phyloP scores from a whole-genome alignment of 2,797 vertebrate species.

The Amniataba percoides region DNA sequence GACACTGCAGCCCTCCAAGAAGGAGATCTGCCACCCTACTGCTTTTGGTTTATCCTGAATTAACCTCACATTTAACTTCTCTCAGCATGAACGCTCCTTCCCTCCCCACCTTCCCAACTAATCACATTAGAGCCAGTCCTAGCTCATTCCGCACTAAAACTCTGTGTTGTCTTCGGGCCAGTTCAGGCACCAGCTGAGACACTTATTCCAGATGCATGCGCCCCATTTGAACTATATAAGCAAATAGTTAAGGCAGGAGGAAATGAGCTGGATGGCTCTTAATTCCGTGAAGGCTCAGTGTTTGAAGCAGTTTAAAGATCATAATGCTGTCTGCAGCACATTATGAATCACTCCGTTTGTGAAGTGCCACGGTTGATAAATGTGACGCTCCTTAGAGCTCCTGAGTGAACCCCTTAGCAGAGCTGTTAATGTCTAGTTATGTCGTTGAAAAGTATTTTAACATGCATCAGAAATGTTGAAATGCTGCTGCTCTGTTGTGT shows the following conservation, averaged over 20 bases:
- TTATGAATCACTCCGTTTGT: slow-evolving; percentile 79
- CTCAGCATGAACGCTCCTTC: slow-evolving; percentile 75
- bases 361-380: slow-evolving; percentile 53
- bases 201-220: slow-evolving; percentile 70
- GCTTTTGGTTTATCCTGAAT: slow-evolving; percentile 73
- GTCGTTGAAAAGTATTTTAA: slow-evolving; percentile 71
- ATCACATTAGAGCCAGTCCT: slow-evolving; percentile 72
- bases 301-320: slow-evolving; percentile 69
- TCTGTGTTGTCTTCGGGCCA: slow-evolving; percentile 54
- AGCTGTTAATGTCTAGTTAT: slow-evolving; percentile 57
- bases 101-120: slow-evolving; percentile 60
- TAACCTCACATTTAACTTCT: slow-evolving; percentile 77
- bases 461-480: slow-evolving; percentile 79
- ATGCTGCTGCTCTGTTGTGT: slow-evolving; percentile 76
- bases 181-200: slow-evolving; percentile 47
- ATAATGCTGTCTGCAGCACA: slow-evolving; percentile 83
- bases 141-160: slow-evolving; percentile 66
- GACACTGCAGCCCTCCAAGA: slow-evolving; percentile 72
- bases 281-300: slow-evolving; percentile 47
- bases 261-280: slow-evolving; percentile 58
- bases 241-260: slow-evolving; percentile 11
- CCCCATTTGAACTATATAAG: slow-evolving; percentile 50
- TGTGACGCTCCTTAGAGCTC: slow-evolving; percentile 43
- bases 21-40: slow-evolving; percentile 59
- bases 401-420: slow-evolving; percentile 41